Percentiles rank a stretch among this genome's conserved stretches.
phyloP scores from a whole-genome alignment of 2,113 vertebrate genomes.

The Pseudorasbora parva region DNA sequence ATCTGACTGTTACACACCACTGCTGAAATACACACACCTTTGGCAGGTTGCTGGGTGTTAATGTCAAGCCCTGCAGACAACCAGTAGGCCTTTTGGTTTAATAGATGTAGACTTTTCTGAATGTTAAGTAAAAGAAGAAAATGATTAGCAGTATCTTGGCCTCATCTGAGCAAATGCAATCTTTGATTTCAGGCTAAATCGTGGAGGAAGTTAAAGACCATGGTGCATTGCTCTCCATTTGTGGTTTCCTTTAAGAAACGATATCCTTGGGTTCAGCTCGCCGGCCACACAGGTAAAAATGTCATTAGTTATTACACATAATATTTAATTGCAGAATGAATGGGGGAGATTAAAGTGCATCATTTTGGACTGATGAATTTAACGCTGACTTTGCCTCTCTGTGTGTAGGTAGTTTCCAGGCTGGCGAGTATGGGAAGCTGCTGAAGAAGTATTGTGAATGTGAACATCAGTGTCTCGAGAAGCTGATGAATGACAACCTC shows the following conservation, averaged over 20 bases:
- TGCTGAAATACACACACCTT: too few relatives aligned
- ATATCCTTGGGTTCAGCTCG: slow-evolving; percentile 90
- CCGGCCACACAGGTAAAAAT: slow-evolving; percentile 86
- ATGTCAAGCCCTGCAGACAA: too few relatives aligned
- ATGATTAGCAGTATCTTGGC: neutral
- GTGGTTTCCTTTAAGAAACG: slow-evolving; percentile 85
- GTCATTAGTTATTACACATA: neutral
- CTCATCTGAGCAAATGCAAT: neutral
- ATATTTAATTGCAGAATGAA: too few relatives aligned
- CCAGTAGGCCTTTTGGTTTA: neutral
- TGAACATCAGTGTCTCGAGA: slow-evolving; percentile 84
- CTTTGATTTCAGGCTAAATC: slow-evolving; percentile 75
- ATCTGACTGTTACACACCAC: too few relatives aligned
- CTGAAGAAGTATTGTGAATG: slow-evolving; percentile 85
- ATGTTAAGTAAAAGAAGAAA: neutral
- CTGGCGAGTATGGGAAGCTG: slow-evolving; percentile 82
- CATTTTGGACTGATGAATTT: neutral
- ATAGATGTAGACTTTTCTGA: neutral
- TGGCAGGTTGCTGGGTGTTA: too few relatives aligned
- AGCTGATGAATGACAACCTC: slow-evolving; percentile 81
- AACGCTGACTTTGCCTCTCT: neutral
- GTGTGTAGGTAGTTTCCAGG: slow-evolving; percentile 84
- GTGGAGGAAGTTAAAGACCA: slow-evolving; percentile 87
- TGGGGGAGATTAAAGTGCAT: neutral
- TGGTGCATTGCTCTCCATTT: slow-evolving; percentile 85